Percentiles rank a stretch among this genome's conserved stretches.
phyloP scores from a whole-genome alignment of 2,888 invertebrate species.

The Lamellibrachia columna region DNA sequence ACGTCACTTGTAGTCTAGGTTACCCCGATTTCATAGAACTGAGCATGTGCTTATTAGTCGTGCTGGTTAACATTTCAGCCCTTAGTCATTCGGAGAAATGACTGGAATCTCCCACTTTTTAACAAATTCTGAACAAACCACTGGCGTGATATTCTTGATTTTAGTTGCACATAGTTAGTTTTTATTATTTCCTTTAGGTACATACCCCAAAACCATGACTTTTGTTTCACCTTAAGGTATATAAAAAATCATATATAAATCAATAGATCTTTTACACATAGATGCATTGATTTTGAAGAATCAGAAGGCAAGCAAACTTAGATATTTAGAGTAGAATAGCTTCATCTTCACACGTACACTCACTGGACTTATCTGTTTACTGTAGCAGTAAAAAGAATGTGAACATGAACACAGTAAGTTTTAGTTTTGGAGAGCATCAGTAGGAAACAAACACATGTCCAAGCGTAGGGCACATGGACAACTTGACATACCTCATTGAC shows the following conservation, averaged over 20 bases:
- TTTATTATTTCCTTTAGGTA: background rate
- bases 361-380: background rate
- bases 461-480: background rate
- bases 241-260: background rate
- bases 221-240: background rate
- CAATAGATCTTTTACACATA: background rate
- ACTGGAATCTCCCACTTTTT: too few species aligned
- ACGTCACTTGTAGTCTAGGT: too few species aligned
- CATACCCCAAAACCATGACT: background rate
- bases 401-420: background rate
- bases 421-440: slow-evolving; percentile 6
- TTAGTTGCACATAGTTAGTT: too few species aligned
- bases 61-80: too few species aligned
- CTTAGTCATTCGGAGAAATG: too few species aligned
- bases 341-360: background rate
- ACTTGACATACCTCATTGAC: background rate
- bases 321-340: background rate
- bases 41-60: too few species aligned
- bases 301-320: background rate
- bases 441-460: background rate
- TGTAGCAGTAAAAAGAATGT: background rate
- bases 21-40: too few species aligned
- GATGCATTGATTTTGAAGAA: background rate
- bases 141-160: too few species aligned
- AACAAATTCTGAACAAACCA: too few species aligned